Base-by-base conservation (phyloP, 2,888 invertebrate species). In the Erebia aethiops region DNA sequence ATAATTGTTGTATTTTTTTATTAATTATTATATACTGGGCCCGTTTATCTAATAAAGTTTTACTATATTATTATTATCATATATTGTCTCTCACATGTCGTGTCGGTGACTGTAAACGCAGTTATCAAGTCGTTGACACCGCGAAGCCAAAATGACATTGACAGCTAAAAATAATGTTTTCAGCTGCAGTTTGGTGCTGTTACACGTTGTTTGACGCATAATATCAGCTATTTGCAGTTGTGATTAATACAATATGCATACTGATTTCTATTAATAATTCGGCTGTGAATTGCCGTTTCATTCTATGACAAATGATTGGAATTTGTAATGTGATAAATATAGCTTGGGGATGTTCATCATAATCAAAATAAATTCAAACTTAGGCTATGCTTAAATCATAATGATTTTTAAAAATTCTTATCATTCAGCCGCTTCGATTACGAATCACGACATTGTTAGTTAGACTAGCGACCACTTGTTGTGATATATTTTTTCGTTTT, bases 161-260 rank as follows among this genome's bases (percentile, higher is more conserved):
- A 77, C 77, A 62, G 82, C 82, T 86, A 86, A 81, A 84, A 85
- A 87, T 86, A 85, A 74, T 72, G 73, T 73, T 75, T 77, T 77
- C 76, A 79, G 74, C 35, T 35, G 35, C 69, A 49, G 52, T 51
- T 67, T 70, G 49, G 41, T 11, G 56, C 61, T 56, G 41, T 57
- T 64, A 26, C n/a, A 58, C 57, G 54, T 61, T 46, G 43, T 18
- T 52, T 70, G 63, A 65, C 71, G 67, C 72, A 72, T 65, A 49
- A 60, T 16, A 66, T 1, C 35, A 7, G 61, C 56, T 68, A 70
- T 74, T 70, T 71, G 60, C 46, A 11, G 52, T 41, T 54, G 49
- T 70, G 58, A 65, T 54, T 61, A 63, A 71, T 67, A 51, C 21
- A 13, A 21, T 4, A 5, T 46, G 18, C 26, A 8, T 60, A 56